These are phyloP conservation scores for Monochamus alternatus DNA, from an alignment of 2,888 invertebrate genomes.

Conservation along the genomic window DNA sequence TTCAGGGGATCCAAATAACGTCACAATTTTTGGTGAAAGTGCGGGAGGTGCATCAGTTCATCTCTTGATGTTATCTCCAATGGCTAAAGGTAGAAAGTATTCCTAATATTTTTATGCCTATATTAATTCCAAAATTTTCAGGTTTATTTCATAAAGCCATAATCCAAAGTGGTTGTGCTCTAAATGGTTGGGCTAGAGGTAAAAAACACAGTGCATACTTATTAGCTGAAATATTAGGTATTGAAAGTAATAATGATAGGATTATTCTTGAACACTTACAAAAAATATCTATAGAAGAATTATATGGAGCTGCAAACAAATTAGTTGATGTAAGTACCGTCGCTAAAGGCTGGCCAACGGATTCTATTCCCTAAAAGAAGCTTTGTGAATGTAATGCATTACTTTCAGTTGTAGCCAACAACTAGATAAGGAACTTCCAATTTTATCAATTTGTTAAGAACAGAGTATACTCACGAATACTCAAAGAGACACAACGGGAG, in stretches of 20 bases:
- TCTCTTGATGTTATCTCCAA: slow-evolving; percentile 71
- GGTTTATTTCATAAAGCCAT: slow-evolving; percentile 66
- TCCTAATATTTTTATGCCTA: not conserved
- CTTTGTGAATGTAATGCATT: too few species aligned
- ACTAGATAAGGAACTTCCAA: too few species aligned
- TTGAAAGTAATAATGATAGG: slow-evolving; percentile 64
- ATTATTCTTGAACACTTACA: slow-evolving; percentile 68
- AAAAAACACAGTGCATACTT: slow-evolving; percentile 45
- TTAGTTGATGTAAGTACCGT: slow-evolving; percentile 60
- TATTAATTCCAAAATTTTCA: slow-evolving; percentile 40
- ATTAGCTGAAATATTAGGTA: slow-evolving; percentile 68
- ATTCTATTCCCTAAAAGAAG: too few species aligned
- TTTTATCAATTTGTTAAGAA: too few species aligned
- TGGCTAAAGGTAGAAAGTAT: slow-evolving; percentile 65
- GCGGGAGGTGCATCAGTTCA: slow-evolving; percentile 72
- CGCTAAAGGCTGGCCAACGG: not conserved
- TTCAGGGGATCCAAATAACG: slow-evolving; percentile 59
- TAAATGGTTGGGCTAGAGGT: slow-evolving; percentile 59
- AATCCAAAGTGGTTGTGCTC: slow-evolving; percentile 65
- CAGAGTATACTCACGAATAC: too few species aligned
- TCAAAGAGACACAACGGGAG: too few species aligned
- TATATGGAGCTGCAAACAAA: slow-evolving; percentile 66
- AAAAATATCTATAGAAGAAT: slow-evolving; percentile 63
- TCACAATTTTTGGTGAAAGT: slow-evolving; percentile 74
- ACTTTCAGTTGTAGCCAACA: too few species aligned